Conservation (phyloP, 2,888 invertebrate genomes). For the Polydrusus cervinus region DNA sequence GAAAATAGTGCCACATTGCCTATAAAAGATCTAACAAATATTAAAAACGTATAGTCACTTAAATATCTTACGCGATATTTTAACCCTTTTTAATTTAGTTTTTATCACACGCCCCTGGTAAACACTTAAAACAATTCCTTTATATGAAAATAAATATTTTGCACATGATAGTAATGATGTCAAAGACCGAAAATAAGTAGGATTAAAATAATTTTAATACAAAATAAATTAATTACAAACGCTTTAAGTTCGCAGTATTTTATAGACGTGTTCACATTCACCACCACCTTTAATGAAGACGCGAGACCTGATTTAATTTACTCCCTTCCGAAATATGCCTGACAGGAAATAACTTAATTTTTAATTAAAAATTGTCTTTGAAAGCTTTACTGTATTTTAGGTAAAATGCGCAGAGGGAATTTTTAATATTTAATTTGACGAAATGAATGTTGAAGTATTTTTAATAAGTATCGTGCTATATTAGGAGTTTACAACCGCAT, state of each 20-base stretch:
- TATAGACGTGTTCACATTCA: background rate
- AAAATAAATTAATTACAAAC: background rate
- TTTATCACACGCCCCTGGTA: too few relatives aligned
- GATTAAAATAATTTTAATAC: background rate
- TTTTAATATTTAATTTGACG: conserved; percentile 14
- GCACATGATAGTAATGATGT: too few relatives aligned
- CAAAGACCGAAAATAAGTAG: too few relatives aligned
- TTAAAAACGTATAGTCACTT: too few relatives aligned
- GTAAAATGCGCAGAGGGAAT: background rate
- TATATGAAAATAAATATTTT: too few relatives aligned
- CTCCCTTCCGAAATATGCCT: conserved; percentile 14
- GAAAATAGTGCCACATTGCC: too few relatives aligned
- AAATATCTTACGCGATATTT: too few relatives aligned
- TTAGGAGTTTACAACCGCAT: too few relatives aligned
- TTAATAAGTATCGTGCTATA: background rate
- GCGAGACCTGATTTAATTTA: conserved; percentile 13
- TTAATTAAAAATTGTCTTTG: conserved; percentile 21
- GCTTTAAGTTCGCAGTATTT: background rate
- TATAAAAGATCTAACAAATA: too few relatives aligned
- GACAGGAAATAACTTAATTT: conserved; percentile 12
- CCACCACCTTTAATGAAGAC: conserved; percentile 3
- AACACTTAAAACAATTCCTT: too few relatives aligned
- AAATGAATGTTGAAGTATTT: conserved; percentile 2
- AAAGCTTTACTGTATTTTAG: conserved; percentile 5
- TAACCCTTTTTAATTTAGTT: too few relatives aligned